Evolutionary conservation across 2,113 vertebrate genomes (phyloP).

Genomic region (Xiphophorus hellerii): DNA sequence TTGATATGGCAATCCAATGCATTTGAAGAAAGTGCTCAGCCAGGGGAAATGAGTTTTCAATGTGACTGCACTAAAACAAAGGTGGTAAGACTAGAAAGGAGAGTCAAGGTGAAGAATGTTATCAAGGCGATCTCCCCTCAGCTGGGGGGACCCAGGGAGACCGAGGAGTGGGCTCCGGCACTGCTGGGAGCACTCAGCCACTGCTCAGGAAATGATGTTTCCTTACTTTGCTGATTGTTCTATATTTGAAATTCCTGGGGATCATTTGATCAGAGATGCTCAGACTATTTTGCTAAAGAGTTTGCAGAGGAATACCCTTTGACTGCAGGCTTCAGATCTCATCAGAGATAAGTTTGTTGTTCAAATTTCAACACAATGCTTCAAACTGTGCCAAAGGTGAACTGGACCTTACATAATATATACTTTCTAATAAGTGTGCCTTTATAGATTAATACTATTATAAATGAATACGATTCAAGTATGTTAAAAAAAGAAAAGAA

Average conservation of each 20-base stretch:
- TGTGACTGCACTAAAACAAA: constrained; percentile 28
- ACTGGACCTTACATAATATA: not conserved
- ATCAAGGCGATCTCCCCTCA: constrained; percentile 29
- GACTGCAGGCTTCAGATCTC: constrained; percentile 16
- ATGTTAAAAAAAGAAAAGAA: not conserved
- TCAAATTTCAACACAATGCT: constrained; percentile 9
- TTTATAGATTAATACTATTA: not conserved
- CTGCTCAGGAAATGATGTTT: constrained; percentile 71
- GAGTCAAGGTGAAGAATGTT: constrained; percentile 61
- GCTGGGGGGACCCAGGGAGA: constrained; percentile 1
- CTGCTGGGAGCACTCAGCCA: constrained; percentile 6
- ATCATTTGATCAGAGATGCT: constrained; percentile 29
- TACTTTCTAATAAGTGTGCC: not conserved
- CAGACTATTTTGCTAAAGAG: constrained; percentile 30
- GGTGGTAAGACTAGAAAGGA: constrained; percentile 55
- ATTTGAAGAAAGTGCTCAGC: not conserved
- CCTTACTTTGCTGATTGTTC: constrained; percentile 66
- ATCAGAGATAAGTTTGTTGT: constrained; percentile 5
- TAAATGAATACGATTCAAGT: not conserved
- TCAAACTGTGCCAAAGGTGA: constrained; percentile 41
- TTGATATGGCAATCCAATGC: constrained; percentile 5
- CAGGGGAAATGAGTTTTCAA: constrained; percentile 5
- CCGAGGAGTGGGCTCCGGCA: constrained; percentile 28
- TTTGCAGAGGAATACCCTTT: constrained; percentile 14
- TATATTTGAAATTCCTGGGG: constrained; percentile 68